Base-by-base conservation (phyloP, 2,797 vertebrate genomes). In the Arnoldichthys spilopterus region DNA sequence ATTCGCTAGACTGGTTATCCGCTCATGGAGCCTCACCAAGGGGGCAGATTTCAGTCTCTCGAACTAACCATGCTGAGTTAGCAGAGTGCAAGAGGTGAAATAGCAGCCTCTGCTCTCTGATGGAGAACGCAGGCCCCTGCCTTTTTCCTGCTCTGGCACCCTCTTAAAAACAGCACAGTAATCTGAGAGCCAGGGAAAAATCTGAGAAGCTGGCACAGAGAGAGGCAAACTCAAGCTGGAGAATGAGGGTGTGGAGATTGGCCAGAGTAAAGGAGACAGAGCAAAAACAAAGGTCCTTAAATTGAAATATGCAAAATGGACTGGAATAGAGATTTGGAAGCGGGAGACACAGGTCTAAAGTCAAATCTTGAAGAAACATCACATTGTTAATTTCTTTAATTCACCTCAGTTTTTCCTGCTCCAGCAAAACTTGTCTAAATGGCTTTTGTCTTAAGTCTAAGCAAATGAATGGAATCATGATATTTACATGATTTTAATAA, bases 21-120 rank as follows among this genome's bases (percentile, higher is more conserved):
- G 18, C 24, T 26, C 34, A 16, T 43, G 4, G 49, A 70, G 61
- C 69, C 59, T 73, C 1, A 16, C 24, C 43, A 13, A 37, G 24
- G n/a, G 84, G 43, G 76, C 24, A 80, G 77, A 85, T 78, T 75
- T 76, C 87, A 86, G 56, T 74, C 40, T 69, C 40, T 49, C 40
- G 61, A 76, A 64, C 72, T 43, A 71, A 59, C 68, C 62, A 54
- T 87, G 88, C 87, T 89, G 89, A 89, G 75, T 80, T 59, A 83
- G 77, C 87, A 76, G 76, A 71, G 45, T 34, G 56, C 37, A 63
- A n/a, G 66, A 51, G 59, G 59, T 64, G 37, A 67, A 64, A 66
- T 40, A 51, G 30, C 53, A 71, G 47, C 30, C 72, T 51, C 54
- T n/a, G 72, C 61, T 58, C 45, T 28, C 56, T 81, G 34, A 66